These are phyloP conservation scores for Cheilosia grossa DNA, from an alignment of 2,888 invertebrate species.

Conservation along the genomic window DNA sequence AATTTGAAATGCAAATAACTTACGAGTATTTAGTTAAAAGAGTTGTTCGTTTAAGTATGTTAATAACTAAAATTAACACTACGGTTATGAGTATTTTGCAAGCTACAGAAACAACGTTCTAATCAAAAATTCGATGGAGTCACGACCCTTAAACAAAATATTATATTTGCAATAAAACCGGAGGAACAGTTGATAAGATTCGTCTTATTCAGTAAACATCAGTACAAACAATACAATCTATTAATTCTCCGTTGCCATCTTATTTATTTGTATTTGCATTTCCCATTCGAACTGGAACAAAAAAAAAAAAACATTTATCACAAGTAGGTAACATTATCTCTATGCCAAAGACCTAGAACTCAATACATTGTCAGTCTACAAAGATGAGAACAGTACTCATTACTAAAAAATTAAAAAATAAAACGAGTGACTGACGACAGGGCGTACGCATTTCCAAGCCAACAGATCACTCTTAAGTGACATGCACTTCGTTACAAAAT, in stretches of 20 bases:
- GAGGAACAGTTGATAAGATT: not conserved
- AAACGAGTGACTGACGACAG: too few species aligned
- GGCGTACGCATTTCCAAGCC: not conserved
- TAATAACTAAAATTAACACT: too few species aligned
- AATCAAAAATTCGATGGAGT: not conserved
- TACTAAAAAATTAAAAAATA: not conserved
- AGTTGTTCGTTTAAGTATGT: too few species aligned
- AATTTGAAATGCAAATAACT: too few species aligned
- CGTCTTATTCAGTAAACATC: conserved; percentile 5
- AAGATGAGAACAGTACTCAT: not conserved
- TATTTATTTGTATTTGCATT: too few species aligned
- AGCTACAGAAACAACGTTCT: not conserved
- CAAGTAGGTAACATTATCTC: not conserved
- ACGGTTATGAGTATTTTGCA: too few species aligned
- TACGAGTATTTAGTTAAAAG: too few species aligned
- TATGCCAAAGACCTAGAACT: not conserved
- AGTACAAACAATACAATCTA: not conserved
- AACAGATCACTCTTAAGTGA: not conserved
- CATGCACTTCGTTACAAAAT: not conserved
- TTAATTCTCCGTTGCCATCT: too few species aligned
- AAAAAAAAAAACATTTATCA: not conserved
- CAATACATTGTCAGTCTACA: not conserved
- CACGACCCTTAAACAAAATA: not conserved
- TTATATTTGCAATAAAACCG: not conserved
- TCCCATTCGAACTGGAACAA: too few species aligned